These are phyloP conservation scores for Struthidea cinerea DNA, from an alignment of 2,113 vertebrate species.

Conservation along the genomic window DNA sequence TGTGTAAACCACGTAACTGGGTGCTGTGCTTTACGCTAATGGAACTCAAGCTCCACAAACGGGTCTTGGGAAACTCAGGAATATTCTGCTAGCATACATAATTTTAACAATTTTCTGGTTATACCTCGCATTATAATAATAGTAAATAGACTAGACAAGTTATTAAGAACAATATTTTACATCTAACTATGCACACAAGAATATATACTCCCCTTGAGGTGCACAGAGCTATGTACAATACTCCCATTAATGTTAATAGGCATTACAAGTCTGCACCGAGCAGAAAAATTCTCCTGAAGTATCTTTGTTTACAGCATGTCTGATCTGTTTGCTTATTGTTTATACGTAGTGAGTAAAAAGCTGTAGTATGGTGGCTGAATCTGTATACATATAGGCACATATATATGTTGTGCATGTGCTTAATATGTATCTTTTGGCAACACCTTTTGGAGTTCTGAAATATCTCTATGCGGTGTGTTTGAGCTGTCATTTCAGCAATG, in stretches of 20 bases:
- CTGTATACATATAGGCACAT: not conserved
- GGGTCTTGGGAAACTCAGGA: not conserved
- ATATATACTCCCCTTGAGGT: constrained; percentile 23
- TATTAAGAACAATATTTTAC: constrained; percentile 59
- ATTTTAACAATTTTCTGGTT: constrained; percentile 37
- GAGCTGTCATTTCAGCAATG: not conserved
- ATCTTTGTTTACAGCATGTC: constrained; percentile 18
- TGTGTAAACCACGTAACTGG: not conserved
- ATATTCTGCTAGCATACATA: not conserved
- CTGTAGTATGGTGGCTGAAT: not conserved
- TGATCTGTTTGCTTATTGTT: not conserved
- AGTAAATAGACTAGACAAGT: constrained; percentile 24
- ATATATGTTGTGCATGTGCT: not conserved
- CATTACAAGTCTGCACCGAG: constrained; percentile 25
- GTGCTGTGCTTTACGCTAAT: not conserved
- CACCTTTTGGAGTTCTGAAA: not conserved
- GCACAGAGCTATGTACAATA: not conserved
- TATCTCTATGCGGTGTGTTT: not conserved
- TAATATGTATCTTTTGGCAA: not conserved
- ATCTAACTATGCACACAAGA: constrained; percentile 38
- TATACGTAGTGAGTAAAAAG: not conserved
- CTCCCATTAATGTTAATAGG: constrained; percentile 56
- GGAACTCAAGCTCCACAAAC: not conserved
- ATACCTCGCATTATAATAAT: constrained; percentile 6
- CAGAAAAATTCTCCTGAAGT: constrained; percentile 38